Evolutionary conservation across 2,888 invertebrate species (phyloP).

Genomic region (Cheilosia impressa): DNA sequence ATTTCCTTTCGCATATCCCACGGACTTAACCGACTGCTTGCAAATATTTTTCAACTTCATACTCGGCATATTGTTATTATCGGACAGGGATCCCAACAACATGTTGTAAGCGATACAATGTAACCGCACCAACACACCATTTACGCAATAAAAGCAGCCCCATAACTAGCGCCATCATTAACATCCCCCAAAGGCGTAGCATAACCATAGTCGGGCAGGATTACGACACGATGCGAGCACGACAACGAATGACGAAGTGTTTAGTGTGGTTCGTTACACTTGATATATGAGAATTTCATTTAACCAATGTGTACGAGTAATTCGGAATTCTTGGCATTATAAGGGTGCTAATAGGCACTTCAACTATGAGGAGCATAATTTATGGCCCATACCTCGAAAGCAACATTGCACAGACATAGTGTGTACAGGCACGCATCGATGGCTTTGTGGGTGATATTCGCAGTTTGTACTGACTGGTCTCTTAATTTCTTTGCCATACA

Average conservation of each 20-base stretch:
- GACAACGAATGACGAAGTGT: constrained; percentile 76
- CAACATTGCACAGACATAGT: constrained; percentile 19
- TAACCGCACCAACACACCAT: constrained; percentile 53
- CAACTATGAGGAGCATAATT: constrained; percentile 73
- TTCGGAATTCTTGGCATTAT: constrained; percentile 80
- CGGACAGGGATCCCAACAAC: constrained; percentile 22
- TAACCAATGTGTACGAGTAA: constrained; percentile 76
- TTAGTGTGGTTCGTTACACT: constrained; percentile 78
- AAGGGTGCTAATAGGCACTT: constrained; percentile 82
- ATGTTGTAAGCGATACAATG: constrained; percentile 64
- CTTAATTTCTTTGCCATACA: neutral
- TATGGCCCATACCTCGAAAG: constrained; percentile 57
- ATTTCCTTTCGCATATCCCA: constrained; percentile 68
- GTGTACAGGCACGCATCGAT: constrained; percentile 16
- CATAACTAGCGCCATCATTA: constrained; percentile 65
- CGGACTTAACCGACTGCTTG: constrained; percentile 60
- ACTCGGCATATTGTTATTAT: neutral
- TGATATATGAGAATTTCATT: constrained; percentile 78
- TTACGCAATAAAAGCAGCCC: constrained; percentile 24
- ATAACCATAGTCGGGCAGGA: constrained; percentile 48
- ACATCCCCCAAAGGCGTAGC: constrained; percentile 69
- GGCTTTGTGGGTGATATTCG: constrained; percentile 19
- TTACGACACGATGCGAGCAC: constrained; percentile 46
- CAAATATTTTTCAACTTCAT: constrained; percentile 62
- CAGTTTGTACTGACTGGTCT: neutral